phyloP scores from a whole-genome alignment of 2,888 invertebrate species.

The Agonopterix subpropinquella region DNA sequence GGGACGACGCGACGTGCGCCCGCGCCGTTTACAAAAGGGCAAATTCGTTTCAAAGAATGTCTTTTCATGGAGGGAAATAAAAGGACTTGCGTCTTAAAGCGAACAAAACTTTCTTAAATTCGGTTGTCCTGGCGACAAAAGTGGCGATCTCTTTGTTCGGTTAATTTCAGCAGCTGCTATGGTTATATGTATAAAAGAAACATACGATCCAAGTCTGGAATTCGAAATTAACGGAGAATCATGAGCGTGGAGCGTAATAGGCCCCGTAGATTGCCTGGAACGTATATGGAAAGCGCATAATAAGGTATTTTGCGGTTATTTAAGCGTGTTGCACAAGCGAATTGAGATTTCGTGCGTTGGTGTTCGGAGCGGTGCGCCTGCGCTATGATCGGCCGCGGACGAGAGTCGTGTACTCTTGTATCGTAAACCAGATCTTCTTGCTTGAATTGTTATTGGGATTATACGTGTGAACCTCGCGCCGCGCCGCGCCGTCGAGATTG shows the following conservation, averaged over 20 bases:
- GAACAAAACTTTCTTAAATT: slow-evolving; percentile 57
- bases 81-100: slow-evolving; percentile 45
- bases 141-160: slow-evolving; percentile 57
- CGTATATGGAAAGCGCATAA: slow-evolving; percentile 73
- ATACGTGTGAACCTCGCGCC: slow-evolving; percentile 54
- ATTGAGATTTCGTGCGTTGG: slow-evolving; percentile 70
- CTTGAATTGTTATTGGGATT: slow-evolving; percentile 58
- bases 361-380: too few relatives aligned
- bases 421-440: slow-evolving; percentile 59
- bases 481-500: slow-evolving; percentile 30
- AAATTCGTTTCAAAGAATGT: slow-evolving; percentile 59
- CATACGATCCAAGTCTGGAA: slow-evolving; percentile 50
- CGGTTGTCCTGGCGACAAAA: slow-evolving; percentile 53
- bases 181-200: slow-evolving; percentile 52
- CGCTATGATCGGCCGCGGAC: slow-evolving; percentile 45
- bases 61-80: slow-evolving; percentile 49
- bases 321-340: slow-evolving; percentile 68
- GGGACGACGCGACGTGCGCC: slow-evolving; percentile 28
- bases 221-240: slow-evolving; percentile 65
- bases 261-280: slow-evolving; percentile 59
- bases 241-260: slow-evolving; percentile 59
- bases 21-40: slow-evolving; percentile 46
- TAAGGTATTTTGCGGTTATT: slow-evolving; percentile 74
- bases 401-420: slow-evolving; percentile 39
- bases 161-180: slow-evolving; percentile 62